Evolutionary conservation across 2,797 vertebrate genomes (phyloP).

Genomic region (Channallabes apus): DNA sequence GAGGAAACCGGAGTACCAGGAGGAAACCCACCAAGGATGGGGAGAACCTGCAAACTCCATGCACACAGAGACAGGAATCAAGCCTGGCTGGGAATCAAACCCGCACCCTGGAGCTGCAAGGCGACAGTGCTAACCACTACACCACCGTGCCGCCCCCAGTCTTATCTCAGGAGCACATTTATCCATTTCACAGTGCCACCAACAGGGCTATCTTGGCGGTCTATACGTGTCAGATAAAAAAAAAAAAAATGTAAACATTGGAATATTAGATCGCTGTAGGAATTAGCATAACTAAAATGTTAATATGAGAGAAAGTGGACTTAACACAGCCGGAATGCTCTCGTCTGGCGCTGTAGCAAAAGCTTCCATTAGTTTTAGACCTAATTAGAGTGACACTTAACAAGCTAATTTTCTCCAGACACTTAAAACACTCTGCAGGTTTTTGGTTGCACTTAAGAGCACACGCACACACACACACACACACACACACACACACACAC

Average conservation of each 20-base stretch:
- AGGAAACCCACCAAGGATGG: too few species aligned
- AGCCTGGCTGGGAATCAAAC: too few species aligned
- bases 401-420: slow-evolving; percentile 46
- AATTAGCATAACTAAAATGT: slow-evolving; percentile 17
- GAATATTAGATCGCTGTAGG: slow-evolving; percentile 1
- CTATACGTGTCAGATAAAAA: not conserved
- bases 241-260: not conserved
- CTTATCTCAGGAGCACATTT: not conserved
- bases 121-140: too few species aligned
- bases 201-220: not conserved
- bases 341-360: slow-evolving; percentile 33
- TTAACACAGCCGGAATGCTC: slow-evolving; percentile 22
- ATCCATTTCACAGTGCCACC: not conserved
- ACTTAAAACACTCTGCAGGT: slow-evolving; percentile 50
- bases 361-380: slow-evolving; percentile 53
- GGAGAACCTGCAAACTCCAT: too few species aligned
- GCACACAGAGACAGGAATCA: too few species aligned
- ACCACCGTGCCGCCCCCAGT: too few species aligned
- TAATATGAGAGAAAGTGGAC: slow-evolving; percentile 28
- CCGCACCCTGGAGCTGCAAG: too few species aligned
- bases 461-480: slow-evolving; percentile 31
- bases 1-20: too few species aligned
- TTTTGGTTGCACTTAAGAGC: slow-evolving; percentile 51
- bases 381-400: slow-evolving; percentile 50
- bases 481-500: slow-evolving; percentile 36